Evolutionary conservation across 2,113 vertebrate species (phyloP), one percentile per base, ranked within the genome.

Genomic region (Pseudonaja textilis): DNA sequence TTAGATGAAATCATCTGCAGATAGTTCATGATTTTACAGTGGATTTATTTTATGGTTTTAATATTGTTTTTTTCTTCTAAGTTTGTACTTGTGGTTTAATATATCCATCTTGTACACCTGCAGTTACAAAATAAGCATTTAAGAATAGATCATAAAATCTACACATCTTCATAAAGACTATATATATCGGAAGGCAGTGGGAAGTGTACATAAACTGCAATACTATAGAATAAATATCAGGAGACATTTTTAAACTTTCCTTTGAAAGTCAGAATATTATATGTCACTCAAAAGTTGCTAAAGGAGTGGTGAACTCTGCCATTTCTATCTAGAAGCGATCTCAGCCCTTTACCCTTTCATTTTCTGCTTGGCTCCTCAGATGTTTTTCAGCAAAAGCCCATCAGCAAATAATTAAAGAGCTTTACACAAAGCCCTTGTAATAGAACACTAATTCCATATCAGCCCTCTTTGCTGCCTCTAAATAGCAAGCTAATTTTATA

Each of bases 401-500:
- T 96, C 94, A 94, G 89, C 59, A 94, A 96, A 96, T 94, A 88
- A 90, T 85, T 87, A 93, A 90, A 94, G 92, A 93, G 92, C 92
- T 96, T 74, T 94, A 90, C 92, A 57, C 29, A 61, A 89, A 29
- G 42, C 18, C 52, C 88, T 56, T 89, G 89, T 95, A 94, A 95
- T 55, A 59, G 0, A 0, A 90, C 93, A 42, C 64, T 94, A 92
- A 91, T 45, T 92, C 12, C 91, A 81, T 81, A 81, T 34, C 74
- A 81, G 74, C 18, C 18, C 34, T 81, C 74, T 81, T 39, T 95
- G 94, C 93, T 89, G 94, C 90, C 94, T 90, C 91, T 69, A 52
- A 52, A 94, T 91, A 95, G 47, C 91, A 90, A 94, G 92, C 90
- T 96, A 87, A 96, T 96, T 96, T 96, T 95, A 95, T 69, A 93